Base-by-base conservation (phyloP, 2,113 vertebrate genomes). In the Eulacestoma nigropectus region DNA sequence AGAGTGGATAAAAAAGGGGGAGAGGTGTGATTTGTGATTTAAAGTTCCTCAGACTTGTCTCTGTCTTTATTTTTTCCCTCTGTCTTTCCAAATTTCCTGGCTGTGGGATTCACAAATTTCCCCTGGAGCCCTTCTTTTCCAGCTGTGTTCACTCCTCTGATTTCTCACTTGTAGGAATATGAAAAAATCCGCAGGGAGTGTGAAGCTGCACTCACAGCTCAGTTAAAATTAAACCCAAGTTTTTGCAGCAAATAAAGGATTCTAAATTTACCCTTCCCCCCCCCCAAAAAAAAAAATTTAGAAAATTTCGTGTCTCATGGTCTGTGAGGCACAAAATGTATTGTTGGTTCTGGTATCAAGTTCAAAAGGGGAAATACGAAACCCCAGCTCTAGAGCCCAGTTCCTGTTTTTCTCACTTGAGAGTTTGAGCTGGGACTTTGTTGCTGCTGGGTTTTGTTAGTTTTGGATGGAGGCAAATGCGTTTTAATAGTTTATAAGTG, bases 321-420 rank as follows among this genome's bases (percentile, higher is more conserved):
- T 39, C 47, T 52, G 6, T 23, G 21, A 33, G 37, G 53, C 1
- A 4, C 73, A n/a, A 60, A 90, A 53, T 37, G 19, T 35, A 11
- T 69, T 67, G 30, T 72, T 74, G 75, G 68, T 89, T 95, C 91
- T 95, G 94, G 74, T 96, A 84, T 93, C 89, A 35, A 5, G n/a
- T 84, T 84, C 44, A 53, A 30, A 95, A 95, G 53, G 89, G 95
- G 96, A 96, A 95, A 97, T 42, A 69, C 0, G 4, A 94, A 97
- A 82, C 91, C 69, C 89, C 77, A 79, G 13, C 35, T 74, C 46
- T 65, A 39, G 27, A 57, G 41, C 78, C 14, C 84, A 69, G 95
- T 97, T 97, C 96, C 96, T 96, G 92, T 96, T 97, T 97, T 94
- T 94, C 49, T 92, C 57, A 41, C 74, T 91, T 17, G 41, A 8